Conservation (phyloP, 2,888 invertebrate species). For the Oxycera nigricornis region DNA sequence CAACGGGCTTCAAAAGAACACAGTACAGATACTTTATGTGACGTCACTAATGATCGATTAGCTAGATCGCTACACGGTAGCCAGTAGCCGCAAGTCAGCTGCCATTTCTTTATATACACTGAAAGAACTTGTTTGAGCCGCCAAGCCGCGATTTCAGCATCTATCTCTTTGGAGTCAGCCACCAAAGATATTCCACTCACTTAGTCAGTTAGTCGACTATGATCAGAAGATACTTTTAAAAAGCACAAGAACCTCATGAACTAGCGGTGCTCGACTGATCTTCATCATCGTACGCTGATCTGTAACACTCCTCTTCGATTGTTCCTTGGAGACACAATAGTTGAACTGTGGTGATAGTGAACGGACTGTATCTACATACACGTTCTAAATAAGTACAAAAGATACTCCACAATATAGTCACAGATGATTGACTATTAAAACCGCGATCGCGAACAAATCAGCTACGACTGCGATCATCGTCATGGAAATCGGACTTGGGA, state of each 20-base stretch:
- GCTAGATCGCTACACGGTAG: neutral
- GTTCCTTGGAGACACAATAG: neutral
- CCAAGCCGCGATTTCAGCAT: no score
- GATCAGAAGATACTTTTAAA: slow-evolving; percentile 9
- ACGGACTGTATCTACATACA: neutral
- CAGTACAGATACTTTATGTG: slow-evolving; percentile 26
- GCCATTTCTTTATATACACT: neutral
- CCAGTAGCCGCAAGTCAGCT: neutral
- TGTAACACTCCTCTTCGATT: neutral
- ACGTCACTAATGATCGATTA: slow-evolving; percentile 16
- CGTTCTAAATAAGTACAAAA: neutral
- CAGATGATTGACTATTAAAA: neutral
- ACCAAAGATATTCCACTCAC: no score
- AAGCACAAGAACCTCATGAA: neutral
- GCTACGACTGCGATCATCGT: neutral
- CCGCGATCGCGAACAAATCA: slow-evolving; percentile 19
- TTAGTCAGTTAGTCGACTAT: no score
- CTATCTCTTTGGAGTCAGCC: neutral
- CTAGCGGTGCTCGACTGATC: neutral
- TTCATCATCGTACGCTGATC: neutral
- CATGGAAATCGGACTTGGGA: neutral
- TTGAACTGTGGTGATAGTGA: neutral
- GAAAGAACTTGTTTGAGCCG: neutral
- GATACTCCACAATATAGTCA: neutral
- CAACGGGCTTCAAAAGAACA: neutral